Base-by-base conservation (phyloP, 2,797 vertebrate genomes). In the Malurus splendens region DNA sequence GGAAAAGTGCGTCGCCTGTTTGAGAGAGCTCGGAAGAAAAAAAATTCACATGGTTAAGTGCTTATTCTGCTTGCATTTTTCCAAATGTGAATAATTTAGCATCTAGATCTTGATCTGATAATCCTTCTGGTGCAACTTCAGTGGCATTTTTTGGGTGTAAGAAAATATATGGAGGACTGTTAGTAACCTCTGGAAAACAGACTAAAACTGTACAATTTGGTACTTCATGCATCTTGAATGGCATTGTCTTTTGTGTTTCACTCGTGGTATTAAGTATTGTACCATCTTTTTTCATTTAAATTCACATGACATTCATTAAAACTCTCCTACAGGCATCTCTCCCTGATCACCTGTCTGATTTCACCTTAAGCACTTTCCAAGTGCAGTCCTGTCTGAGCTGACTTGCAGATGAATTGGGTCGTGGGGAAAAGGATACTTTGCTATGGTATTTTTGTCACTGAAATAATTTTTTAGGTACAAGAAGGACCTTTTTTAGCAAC, bases 391-490 rank as follows among this genome's bases (percentile, higher is more conserved):
- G 82, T 87, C 17, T 76, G 47, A 95, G 82, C 57, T 87, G 71
- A 82, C 54, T 86, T 86, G 65, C 30, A 67, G 68, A 80, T 50
- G 39, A 92, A 48, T 59, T 77, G 52, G 50, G n/a, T 67, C 89
- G 38, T 55, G 89, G 87, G 87, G 92, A 94, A 92, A 94, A 48
- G 13, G 44, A 74, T 93, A 56, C 59, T 96, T 95, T 91, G 82
- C 78, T 41, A 75, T 82, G 59, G 32, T 86, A 44, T 94, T 96
- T 94, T 78, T 94, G 64, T 59, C 38, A 67, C 71, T 94, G 93
- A 96, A 93, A 95, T 76, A 93, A 89, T 86, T 83, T 75, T 45
- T 91, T 91, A 90, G 71, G 14, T 92, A 57, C 64, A 42, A 95
- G 89, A 64, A 94, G 44, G 89, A 93, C 44, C 81, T 91, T 85